Conservation (phyloP, 2,888 invertebrate genomes). For the Oeneis ivallda region DNA sequence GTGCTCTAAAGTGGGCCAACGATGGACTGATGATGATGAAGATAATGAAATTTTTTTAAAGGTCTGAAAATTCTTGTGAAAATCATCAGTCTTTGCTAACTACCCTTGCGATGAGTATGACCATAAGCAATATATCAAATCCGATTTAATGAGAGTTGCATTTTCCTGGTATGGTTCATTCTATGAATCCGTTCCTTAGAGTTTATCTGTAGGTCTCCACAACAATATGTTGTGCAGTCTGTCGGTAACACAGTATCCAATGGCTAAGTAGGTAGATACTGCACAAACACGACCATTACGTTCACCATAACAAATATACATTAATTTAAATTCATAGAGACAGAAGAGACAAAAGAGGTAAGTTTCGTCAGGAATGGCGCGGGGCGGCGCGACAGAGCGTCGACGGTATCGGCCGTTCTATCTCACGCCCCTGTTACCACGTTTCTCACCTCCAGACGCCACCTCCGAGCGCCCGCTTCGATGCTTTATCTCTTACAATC, state of each 20-base stretch:
- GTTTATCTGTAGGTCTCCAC: too few relatives aligned
- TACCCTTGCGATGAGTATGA: too few relatives aligned
- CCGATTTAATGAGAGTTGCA: too few relatives aligned
- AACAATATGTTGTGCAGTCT: neutral
- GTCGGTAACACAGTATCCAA: neutral
- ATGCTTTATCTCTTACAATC: constrained; percentile 69
- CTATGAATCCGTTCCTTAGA: too few relatives aligned
- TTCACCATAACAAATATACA: constrained; percentile 19
- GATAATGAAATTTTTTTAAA: too few relatives aligned
- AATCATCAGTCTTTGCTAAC: too few relatives aligned
- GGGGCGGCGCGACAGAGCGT: constrained; percentile 42
- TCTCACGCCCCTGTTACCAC: constrained; percentile 76
- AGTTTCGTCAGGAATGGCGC: constrained; percentile 34
- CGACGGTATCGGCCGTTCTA: constrained; percentile 64
- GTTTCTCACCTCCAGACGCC: constrained; percentile 77
- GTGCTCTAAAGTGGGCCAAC: too few relatives aligned
- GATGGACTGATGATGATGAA: too few relatives aligned
- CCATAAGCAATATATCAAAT: too few relatives aligned
- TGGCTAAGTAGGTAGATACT: neutral
- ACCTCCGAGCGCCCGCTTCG: constrained; percentile 57
- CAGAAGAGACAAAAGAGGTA: constrained; percentile 27
- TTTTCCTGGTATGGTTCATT: too few relatives aligned
- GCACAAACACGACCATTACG: constrained; percentile 13
- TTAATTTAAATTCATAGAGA: constrained; percentile 23
- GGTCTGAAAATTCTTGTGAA: too few relatives aligned